Percentiles rank a stretch among this genome's conserved stretches.
phyloP scores from a whole-genome alignment of 2,797 vertebrate genomes.

The Silurus aristotelis region DNA sequence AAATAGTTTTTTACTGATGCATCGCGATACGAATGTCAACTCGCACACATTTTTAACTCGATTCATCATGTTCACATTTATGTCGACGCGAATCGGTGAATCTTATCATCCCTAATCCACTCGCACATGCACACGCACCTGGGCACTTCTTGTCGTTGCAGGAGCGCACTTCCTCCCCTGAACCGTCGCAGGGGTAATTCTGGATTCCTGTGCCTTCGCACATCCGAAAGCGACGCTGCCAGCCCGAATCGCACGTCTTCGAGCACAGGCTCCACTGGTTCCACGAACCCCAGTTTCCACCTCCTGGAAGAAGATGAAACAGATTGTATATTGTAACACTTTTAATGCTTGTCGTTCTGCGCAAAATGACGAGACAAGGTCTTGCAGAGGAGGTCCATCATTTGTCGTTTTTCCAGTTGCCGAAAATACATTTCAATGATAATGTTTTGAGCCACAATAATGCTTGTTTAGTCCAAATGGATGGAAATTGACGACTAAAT shows the following conservation, averaged over 20 bases:
- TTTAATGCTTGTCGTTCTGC: neutral
- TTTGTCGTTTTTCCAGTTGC: neutral
- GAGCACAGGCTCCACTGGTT: slow-evolving; percentile 96
- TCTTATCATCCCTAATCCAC: slow-evolving; percentile 7
- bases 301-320: slow-evolving; percentile 65
- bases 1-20: too few species aligned
- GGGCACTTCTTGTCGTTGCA: slow-evolving; percentile 98
- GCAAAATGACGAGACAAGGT: neutral
- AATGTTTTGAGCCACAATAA: neutral
- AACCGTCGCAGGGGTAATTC: slow-evolving; percentile 91
- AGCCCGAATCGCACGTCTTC: slow-evolving; percentile 94
- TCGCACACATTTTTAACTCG: too few species aligned
- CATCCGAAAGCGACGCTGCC: slow-evolving; percentile 94
- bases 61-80: neutral
- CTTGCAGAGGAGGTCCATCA: neutral
- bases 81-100: too few species aligned
- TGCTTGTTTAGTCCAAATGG: neutral
- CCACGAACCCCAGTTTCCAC: slow-evolving; percentile 95
- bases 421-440: too few species aligned
- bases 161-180: slow-evolving; percentile 90
- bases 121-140: slow-evolving; percentile 70
- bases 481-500: too few species aligned
- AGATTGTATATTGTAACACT: neutral
- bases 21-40: too few species aligned
- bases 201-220: slow-evolving; percentile 86